Conservation (phyloP, 2,888 invertebrate species). For the Apodemia mormo region DNA sequence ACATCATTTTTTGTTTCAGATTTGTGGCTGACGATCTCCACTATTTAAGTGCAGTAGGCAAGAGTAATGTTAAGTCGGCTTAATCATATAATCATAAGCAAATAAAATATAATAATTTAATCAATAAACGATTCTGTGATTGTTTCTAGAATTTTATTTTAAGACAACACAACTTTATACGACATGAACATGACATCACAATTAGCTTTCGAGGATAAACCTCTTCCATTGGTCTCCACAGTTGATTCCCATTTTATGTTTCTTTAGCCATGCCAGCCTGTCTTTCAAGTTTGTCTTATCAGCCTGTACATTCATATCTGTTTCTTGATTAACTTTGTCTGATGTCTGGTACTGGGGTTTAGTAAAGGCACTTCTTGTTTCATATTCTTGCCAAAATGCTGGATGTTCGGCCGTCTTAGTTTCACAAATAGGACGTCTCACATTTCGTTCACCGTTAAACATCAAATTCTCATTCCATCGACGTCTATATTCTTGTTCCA, state of each 20-base stretch:
- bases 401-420: slow-evolving; percentile 26
- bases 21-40: slow-evolving; percentile 86
- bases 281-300: slow-evolving; percentile 38
- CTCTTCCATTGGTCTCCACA: slow-evolving; percentile 59
- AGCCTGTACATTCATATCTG: slow-evolving; percentile 16
- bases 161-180: background rate
- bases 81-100: too few species aligned
- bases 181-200: slow-evolving; percentile 29
- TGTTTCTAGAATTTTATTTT: background rate
- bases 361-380: slow-evolving; percentile 47
- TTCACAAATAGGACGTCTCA: background rate
- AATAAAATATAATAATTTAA: too few species aligned
- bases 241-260: slow-evolving; percentile 47
- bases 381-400: slow-evolving; percentile 45
- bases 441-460: slow-evolving; percentile 44
- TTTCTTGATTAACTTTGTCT: slow-evolving; percentile 12
- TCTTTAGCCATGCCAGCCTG: slow-evolving; percentile 55
- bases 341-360: slow-evolving; percentile 21
- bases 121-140: background rate
- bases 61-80: slow-evolving; percentile 46
- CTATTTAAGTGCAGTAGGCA: slow-evolving; percentile 53
- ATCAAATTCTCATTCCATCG: slow-evolving; percentile 56
- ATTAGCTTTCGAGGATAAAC: slow-evolving; percentile 49
- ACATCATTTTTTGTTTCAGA: slow-evolving; percentile 63
- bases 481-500: slow-evolving; percentile 63